Base-by-base conservation (phyloP, 92 coral and sea anemone genomes). In the Paramuricea clavata region DNA sequence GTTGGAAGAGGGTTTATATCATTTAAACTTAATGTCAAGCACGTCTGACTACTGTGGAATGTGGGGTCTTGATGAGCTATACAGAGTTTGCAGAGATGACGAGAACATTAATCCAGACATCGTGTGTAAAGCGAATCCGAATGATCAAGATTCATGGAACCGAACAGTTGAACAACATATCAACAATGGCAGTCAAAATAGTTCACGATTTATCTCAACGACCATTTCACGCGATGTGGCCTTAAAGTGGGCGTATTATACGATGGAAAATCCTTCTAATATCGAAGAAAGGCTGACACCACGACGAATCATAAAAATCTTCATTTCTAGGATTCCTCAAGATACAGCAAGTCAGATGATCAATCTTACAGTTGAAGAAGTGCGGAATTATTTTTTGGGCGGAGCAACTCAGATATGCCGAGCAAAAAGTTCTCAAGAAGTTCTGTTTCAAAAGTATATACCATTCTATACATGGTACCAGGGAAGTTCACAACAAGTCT, bases 201-300 rank as follows among this genome's bases (percentile, higher is more conserved):
- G 7, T 11, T 1, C 70, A 22, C 70, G 26, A 16, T 62, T 16
- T 21, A 62, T 62, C 25, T 62, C 70, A 16, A 62, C 70, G 31
- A 62, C 70, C 25, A 11, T 30, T 23, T 62, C 70, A 23, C 8
- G 31, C 8, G 13, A 16, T 2, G 10, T 1, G 2, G 70, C 70
- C 23, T 23, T 62, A 21, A 30, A 62, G 12, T 62, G 70, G 70
- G 70, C 70, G 12, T 62, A 9, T 62, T 62, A 62, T 30, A 62
- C 70, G 1, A 62, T 9, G 30, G 70, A 62, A 11, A 23, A 62
- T 21, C 25, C 1, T 9, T 9, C 10, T 9, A 23, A 17, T 56
- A 23, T 56, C n/a, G 4, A 17, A 56, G 70, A 62, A 62, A 62
- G 70, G 70, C 2, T 22, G 31, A 6, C 13, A 23, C 26, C 70